Evolutionary conservation across 1,140 invertebrate species (phyloP).

Genomic region (Diachasma alloeum): DNA sequence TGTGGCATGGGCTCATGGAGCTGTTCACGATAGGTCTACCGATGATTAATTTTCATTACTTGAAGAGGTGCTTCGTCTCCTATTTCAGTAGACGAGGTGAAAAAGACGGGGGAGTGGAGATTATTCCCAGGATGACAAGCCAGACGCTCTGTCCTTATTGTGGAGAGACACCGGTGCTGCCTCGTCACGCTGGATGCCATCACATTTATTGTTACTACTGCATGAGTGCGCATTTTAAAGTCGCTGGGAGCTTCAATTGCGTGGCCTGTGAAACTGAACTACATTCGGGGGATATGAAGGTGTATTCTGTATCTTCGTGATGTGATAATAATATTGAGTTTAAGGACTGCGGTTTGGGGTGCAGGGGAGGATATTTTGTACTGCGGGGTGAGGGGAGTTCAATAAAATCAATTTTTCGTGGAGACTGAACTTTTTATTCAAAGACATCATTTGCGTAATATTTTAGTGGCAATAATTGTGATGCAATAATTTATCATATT

Average conservation of each 20-base stretch:
- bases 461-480: no score
- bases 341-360: no score
- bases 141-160: conserved; percentile 54
- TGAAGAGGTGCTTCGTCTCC: conserved; percentile 47
- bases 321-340: not conserved
- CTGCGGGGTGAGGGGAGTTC: no score
- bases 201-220: conserved; percentile 63
- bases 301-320: conserved; percentile 20
- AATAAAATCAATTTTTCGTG: no score
- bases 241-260: conserved; percentile 49
- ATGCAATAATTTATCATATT: no score
- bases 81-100: conserved; percentile 35
- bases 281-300: conserved; percentile 38
- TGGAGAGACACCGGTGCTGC: conserved; percentile 52
- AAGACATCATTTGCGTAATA: no score
- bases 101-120: not conserved
- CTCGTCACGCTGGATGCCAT: conserved; percentile 55
- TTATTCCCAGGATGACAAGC: conserved; percentile 39
- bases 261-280: conserved; percentile 44
- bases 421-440: no score
- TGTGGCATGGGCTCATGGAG: conserved; percentile 61
- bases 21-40: conserved; percentile 55
- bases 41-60: conserved; percentile 54
- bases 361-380: no score
- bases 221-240: conserved; percentile 54